Evolutionary conservation across 2,888 invertebrate species (phyloP).

Genomic region (Agriotes lineatus): DNA sequence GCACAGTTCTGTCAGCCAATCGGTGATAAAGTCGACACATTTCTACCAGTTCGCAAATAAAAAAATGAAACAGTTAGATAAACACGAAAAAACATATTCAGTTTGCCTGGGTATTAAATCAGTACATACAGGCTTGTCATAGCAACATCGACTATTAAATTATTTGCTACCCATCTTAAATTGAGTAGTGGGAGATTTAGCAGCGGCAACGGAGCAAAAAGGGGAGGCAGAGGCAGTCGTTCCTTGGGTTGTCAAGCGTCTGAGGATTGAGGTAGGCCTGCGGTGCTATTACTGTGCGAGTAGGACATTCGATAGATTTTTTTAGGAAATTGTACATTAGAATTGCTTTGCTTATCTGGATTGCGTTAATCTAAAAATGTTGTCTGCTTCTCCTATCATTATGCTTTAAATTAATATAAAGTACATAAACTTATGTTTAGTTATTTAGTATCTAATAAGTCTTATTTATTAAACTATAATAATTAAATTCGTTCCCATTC

Average conservation of each 20-base stretch:
- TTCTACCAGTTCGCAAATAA: too few species aligned
- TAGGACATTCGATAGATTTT: background rate
- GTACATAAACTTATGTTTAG: too few species aligned
- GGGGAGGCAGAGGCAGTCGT: too few species aligned
- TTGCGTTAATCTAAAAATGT: too few species aligned
- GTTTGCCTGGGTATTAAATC: background rate
- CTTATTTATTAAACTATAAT: too few species aligned
- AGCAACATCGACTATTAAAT: background rate
- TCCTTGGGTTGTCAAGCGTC: too few species aligned
- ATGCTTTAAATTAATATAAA: too few species aligned
- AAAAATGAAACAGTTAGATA: background rate
- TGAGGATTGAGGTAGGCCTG: background rate
- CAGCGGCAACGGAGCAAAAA: background rate
- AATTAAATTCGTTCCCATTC: too few species aligned
- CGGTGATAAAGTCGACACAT: too few species aligned
- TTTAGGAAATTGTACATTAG: background rate
- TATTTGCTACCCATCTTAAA: background rate
- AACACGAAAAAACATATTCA: background rate
- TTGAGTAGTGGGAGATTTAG: background rate
- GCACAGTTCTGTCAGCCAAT: too few species aligned
- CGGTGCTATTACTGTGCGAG: background rate
- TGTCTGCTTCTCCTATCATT: too few species aligned
- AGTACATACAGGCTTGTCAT: conserved; percentile 2
- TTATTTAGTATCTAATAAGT: too few species aligned
- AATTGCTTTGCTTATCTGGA: background rate